A percentile compares a stretch with the other conserved stretches of the same genome.
phyloP scores from a whole-genome alignment of 2,113 vertebrate genomes.

The Sterrhoptilus dennistouni region DNA sequence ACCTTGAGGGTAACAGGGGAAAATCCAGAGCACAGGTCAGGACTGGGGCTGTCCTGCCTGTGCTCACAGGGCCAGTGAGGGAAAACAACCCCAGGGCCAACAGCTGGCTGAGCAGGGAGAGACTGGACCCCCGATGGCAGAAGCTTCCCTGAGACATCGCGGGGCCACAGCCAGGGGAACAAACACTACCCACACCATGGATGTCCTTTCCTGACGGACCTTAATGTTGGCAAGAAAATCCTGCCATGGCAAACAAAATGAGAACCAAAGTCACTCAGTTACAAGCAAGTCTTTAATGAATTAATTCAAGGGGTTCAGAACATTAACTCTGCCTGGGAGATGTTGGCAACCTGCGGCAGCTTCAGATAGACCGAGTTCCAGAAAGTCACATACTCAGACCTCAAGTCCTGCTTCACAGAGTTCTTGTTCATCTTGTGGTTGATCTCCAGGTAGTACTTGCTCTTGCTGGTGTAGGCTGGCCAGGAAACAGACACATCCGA shows the following conservation, averaged over 20 bases:
- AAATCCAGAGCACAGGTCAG: background rate
- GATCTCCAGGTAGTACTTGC: conserved; percentile 82
- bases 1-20: background rate
- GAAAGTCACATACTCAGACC: background rate
- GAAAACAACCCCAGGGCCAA: background rate
- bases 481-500: conserved; percentile 76
- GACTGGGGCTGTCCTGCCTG: background rate
- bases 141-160: background rate
- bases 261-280: background rate
- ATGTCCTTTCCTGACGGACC: background rate
- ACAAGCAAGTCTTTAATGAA: background rate
- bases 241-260: background rate
- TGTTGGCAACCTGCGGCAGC: background rate
- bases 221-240: background rate
- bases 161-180: background rate
- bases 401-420: conserved; percentile 69
- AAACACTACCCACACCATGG: background rate
- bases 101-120: background rate
- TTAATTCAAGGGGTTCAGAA: background rate
- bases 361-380: background rate
- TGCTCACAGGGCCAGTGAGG: background rate
- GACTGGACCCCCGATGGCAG: background rate
- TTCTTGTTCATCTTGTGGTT: conserved; percentile 48
- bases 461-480: conserved; percentile 69
- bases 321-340: background rate